Conservation (phyloP, 2,888 invertebrate genomes). For the Synergus japonicus region DNA sequence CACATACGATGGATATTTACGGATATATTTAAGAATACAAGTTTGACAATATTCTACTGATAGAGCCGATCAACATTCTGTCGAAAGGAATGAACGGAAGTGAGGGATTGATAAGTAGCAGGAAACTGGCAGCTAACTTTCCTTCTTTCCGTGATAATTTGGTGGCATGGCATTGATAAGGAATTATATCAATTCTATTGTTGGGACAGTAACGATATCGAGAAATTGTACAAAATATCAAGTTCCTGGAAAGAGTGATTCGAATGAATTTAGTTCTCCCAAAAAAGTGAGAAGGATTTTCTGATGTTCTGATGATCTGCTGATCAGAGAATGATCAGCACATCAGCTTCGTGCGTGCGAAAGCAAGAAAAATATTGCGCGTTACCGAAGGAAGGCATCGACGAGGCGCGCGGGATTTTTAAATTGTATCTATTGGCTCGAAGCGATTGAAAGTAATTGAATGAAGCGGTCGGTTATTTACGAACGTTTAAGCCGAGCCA, state of each 20-base stretch:
- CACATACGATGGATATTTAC: constrained; percentile 53
- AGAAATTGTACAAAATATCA: constrained; percentile 20
- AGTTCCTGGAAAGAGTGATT: constrained; percentile 18
- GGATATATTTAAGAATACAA: neutral
- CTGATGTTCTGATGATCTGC: too few relatives aligned
- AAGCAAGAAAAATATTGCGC: constrained; percentile 30
- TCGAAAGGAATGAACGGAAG: constrained; percentile 67
- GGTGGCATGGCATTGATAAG: neutral
- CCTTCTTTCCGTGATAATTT: constrained; percentile 63
- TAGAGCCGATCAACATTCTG: constrained; percentile 20
- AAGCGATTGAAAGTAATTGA: constrained; percentile 78
- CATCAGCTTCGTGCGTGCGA: neutral
- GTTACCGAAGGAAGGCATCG: constrained; percentile 19
- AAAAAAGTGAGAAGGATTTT: neutral
- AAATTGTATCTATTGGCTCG: constrained; percentile 78
- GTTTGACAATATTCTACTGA: constrained; percentile 1
- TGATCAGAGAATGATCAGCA: neutral
- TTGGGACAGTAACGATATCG: neutral
- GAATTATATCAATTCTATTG: constrained; percentile 35
- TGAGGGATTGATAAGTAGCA: constrained; percentile 73
- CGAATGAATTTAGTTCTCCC: neutral
- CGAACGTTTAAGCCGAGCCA: constrained; percentile 77
- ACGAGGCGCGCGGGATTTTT: constrained; percentile 66
- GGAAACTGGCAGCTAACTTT: constrained; percentile 72
- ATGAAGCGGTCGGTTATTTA: constrained; percentile 78